Evolutionary conservation across 2,797 vertebrate species (phyloP), one percentile per base, ranked within the genome.

Genomic region (Xiphophorus birchmanni): DNA sequence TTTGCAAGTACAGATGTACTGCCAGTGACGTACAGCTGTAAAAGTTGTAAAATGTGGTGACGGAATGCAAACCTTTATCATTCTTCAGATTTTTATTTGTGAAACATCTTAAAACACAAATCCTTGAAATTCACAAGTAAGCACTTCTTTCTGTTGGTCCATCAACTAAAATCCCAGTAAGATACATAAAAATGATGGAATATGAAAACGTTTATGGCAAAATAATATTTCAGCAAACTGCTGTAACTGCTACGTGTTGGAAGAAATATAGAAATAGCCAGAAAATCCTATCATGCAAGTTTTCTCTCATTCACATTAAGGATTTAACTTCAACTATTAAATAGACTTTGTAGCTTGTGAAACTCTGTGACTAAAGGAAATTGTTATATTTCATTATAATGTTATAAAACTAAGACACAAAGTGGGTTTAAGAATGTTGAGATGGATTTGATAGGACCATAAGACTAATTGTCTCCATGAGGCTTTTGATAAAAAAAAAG

Each of bases 391-490:
- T 40, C 17, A 9, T 75, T 26, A 3, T 48, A 37, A 81, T 60
- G 32, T 52, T 80, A n/a, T 79, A 54, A 45, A 44, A 71, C 42
- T 74, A 63, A 67, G 32, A 29, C 40, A 40, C 21, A 73, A n/a
- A 26, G 56, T 72, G 21, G 7, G 63, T 37, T 78, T 67, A 29
- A 50, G 17, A 75, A 77, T 50, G 45, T 42, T 67, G 48, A 76
- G 40, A 48, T 69, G 65, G 2, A 26, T 72, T 78, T 73, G 60
- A 80, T 37, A 84, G 50, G 11, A 54, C 50, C 11, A n/a, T 74
- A 15, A 54, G 32, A 37, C 18, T 48, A 42, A 71, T 71, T 71
- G 23, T 71, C 67, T 71, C 23, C 23, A n/a, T 71, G 40, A 71
- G 12, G 69, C 69, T 15, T n/a, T n/a, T 72, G 42, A 72, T 72